Evolutionary conservation across 2,113 vertebrate genomes (phyloP), one percentile per base, ranked within the genome.

Genomic region (Opisthocomus hoazin): DNA sequence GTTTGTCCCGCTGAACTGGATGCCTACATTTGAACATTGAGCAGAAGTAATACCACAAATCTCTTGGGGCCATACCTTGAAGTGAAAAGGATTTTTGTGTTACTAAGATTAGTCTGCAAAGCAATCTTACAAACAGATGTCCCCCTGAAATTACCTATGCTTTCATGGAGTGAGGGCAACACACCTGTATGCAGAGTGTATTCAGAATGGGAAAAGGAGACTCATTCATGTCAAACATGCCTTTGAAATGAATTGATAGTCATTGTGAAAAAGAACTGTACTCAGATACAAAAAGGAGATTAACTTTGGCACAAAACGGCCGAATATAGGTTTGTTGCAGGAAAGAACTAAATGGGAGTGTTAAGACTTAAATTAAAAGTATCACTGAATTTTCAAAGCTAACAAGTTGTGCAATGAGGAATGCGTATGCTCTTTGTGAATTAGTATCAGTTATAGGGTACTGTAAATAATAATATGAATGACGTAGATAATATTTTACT

Each of bases 391-490:
- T 83, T 79, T 91, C 78, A 63, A 69, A 84, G 75, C 43, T 34
- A 36, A 5, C 74, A n/a, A 30, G 37, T 50, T 80, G 54, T 83
- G 23, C 46, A 61, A 53, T 26, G 50, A 75, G 53, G 51, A 89
- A 32, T 41, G 29, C 14, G 37, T 23, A 12, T 85, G 51, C 45
- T 94, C 73, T 95, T 87, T 50, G 37, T 95, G 64, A 94, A 91
- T 61, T 91, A 64, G 19, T 76, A n/a, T 84, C 27, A 90, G 41
- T 39, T 95, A 89, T 88, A 60, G 73, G 82, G 53, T 69, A 19
- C 57, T 89, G 70, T 91, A 97, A 96, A 95, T 97, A 95, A 83
- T 46, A 92, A 96, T 90, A 56, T 71, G 60, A 84, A 95, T 96
- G 85, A 68, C 4, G 2, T 79, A 61, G 74, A 77, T 97, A 84